Conservation (phyloP, 2,113 vertebrate species). For the Propithecus coquereli region DNA sequence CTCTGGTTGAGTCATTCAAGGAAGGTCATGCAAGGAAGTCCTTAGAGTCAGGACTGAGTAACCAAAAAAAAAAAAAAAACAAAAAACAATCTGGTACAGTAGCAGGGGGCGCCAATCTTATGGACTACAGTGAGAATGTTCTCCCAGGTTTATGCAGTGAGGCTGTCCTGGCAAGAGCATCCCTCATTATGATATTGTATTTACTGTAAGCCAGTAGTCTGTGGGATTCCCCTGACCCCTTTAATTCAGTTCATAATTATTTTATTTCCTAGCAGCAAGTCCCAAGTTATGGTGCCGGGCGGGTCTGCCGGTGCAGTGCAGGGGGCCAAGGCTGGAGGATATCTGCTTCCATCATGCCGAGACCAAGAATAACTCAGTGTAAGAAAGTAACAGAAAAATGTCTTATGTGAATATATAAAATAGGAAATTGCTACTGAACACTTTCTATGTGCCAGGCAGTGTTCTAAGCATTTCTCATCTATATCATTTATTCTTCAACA, state of each 20-base stretch:
- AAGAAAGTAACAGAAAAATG: background rate
- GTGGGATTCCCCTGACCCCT: background rate
- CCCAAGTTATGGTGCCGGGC: background rate
- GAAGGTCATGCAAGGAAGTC: background rate
- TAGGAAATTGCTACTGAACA: background rate
- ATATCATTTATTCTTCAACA: background rate
- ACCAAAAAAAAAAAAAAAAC: background rate
- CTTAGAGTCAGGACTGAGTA: background rate
- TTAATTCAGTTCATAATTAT: background rate
- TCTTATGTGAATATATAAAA: background rate
- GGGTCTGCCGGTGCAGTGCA: background rate
- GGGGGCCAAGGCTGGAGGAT: background rate
- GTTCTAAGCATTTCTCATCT: background rate
- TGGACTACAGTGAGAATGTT: background rate
- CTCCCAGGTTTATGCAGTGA: background rate
- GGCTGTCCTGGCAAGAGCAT: background rate
- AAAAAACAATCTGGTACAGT: background rate
- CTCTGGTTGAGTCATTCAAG: background rate
- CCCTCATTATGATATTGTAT: background rate
- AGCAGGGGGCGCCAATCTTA: background rate
- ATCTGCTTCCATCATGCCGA: background rate
- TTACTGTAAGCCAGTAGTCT: background rate
- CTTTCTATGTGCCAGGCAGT: background rate
- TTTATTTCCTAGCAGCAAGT: background rate
- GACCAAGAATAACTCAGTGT: background rate